Base-by-base conservation (phyloP, 2,888 invertebrate genomes). In the Ashinkailepas kermadecensis region DNA sequence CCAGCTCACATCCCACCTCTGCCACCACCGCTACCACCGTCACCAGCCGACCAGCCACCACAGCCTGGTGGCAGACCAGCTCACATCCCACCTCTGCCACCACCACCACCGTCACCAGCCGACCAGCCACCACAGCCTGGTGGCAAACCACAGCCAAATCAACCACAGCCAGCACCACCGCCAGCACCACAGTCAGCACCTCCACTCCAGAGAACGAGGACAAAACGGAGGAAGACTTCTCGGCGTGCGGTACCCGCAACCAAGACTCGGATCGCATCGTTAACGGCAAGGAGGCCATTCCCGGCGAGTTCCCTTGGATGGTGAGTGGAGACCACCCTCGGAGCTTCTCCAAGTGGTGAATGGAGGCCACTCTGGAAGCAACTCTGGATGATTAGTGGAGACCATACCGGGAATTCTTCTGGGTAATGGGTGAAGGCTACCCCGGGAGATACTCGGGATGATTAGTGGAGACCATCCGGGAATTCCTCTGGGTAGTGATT, bases 261-360 rank as follows among this genome's bases (percentile, higher is more conserved):
- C 25, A 15, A 12, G 58, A 79, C 9, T 12, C 79, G 13, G 58
- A 79, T 15, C 58, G 92, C 84, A 91, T 95, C 57, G 93, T 95
- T 1, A 94, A 95, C 0, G 95, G 95, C 0, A 88, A 88, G 62
- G 89, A 92, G 86, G 93, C 94, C 12, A 86, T 88, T 0, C 91
- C 91, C 18, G 91, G 91, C 0, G 94, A 95, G 88, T 93, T 93
- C 87, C 95, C 95, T 15, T 94, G 93, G 91, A 89, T 95, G 83
- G 94, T 93, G 79, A 79, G 79, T 79, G 54, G 39, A 1, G 39
- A 39, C 39, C 39, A 4, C 4, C 39, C 39, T 39, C 39, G 39
- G 39, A 39, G 39, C 39, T 39, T 39, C 39, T 39, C 39, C 39
- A 39, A 39, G 39, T 39, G 4, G 39, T 39, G 39, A 39, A 4